phyloP scores from a whole-genome alignment of 2,113 vertebrate genomes.

The Zeus faber region DNA sequence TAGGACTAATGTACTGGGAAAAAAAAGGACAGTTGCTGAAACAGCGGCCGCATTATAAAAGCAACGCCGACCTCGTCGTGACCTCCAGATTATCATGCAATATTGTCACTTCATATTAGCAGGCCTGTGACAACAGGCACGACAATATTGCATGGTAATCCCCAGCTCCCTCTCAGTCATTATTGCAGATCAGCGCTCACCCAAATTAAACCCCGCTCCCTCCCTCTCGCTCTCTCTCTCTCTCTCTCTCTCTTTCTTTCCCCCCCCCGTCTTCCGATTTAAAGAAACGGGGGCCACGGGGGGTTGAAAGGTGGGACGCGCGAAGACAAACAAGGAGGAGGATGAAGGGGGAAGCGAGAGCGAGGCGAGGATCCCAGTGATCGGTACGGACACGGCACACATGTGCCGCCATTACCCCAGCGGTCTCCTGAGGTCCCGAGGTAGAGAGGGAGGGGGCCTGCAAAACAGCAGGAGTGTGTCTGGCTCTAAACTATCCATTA shows the following conservation, averaged over 20 bases:
- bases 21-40: conserved; percentile 1
- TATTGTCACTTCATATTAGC: conserved; percentile 60
- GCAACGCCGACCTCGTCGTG: conserved; percentile 38
- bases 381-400: conserved; percentile 44
- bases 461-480: conserved; percentile 23
- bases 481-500: conserved; percentile 59
- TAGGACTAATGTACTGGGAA: background rate
- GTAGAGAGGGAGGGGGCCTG: background rate
- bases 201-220: conserved; percentile 37
- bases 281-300: too few species aligned
- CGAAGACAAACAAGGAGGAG: background rate
- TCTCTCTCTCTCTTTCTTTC: too few species aligned
- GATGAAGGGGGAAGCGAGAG: background rate
- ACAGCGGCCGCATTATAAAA: conserved; percentile 32
- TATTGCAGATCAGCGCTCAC: conserved; percentile 55
- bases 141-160: conserved; percentile 64
- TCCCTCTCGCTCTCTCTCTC: too few species aligned
- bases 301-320: too few species aligned
- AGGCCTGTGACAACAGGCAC: conserved; percentile 47
- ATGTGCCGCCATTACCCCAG: conserved; percentile 29
- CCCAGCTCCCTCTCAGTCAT: conserved; percentile 40
- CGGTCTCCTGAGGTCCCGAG: background rate
- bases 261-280: too few species aligned
- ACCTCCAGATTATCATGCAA: conserved; percentile 55
- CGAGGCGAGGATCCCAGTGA: conserved; percentile 20